Evolutionary conservation across 1,140 invertebrate species (phyloP).

Genomic region (Drosophila sucinea): DNA sequence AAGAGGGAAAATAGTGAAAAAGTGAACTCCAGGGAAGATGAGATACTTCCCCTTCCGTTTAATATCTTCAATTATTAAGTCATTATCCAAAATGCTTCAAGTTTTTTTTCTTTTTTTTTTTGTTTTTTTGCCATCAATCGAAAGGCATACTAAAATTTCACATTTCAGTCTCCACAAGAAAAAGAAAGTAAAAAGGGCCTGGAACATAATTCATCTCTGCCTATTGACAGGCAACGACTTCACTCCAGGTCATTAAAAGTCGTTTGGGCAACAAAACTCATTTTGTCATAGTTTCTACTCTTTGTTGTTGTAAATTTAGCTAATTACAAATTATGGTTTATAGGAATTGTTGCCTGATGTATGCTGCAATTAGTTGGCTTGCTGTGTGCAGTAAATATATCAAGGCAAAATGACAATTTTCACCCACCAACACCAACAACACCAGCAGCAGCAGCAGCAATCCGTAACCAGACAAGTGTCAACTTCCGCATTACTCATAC

Average conservation of each 20-base stretch:
- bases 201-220: slow-evolving; percentile 66
- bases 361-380: slow-evolving; percentile 56
- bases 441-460: slow-evolving; percentile 10
- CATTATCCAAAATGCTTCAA: slow-evolving; percentile 42
- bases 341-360: slow-evolving; percentile 38
- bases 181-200: slow-evolving; percentile 76
- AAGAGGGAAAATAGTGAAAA: slow-evolving; percentile 15
- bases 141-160: slow-evolving; percentile 53
- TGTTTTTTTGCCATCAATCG: slow-evolving; percentile 23
- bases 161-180: slow-evolving; percentile 28
- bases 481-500: slow-evolving; percentile 80
- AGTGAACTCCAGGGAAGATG: background rate
- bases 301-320: slow-evolving; percentile 14
- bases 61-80: slow-evolving; percentile 68
- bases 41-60: background rate
- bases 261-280: slow-evolving; percentile 60
- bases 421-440: slow-evolving; percentile 55
- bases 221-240: slow-evolving; percentile 58
- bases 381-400: slow-evolving; percentile 71
- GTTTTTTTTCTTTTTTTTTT: background rate
- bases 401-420: slow-evolving; percentile 54
- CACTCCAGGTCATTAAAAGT: slow-evolving; percentile 51
- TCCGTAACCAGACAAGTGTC: slow-evolving; percentile 62
- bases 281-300: slow-evolving; percentile 47
- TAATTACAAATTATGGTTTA: slow-evolving; percentile 34